phyloP scores from a whole-genome alignment of 2,113 vertebrate genomes.

The Brachyistius frenatus region DNA sequence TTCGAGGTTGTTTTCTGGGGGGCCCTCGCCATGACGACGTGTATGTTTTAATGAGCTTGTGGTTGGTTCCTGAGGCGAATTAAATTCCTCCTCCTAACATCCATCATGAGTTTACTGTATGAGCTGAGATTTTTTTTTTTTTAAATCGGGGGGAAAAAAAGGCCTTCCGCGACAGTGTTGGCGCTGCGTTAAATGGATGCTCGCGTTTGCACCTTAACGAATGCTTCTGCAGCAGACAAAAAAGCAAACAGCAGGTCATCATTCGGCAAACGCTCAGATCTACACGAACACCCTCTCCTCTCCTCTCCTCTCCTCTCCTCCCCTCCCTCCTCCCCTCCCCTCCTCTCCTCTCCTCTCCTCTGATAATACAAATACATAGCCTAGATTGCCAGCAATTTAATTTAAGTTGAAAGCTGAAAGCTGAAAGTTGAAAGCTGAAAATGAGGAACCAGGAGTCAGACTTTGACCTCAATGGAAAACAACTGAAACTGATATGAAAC shows the following conservation, averaged over 20 bases:
- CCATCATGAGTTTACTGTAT: slow-evolving; percentile 51
- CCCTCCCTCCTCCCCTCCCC: not conserved
- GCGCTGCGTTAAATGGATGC: slow-evolving; percentile 8
- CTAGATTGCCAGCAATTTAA: too few species aligned
- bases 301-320: slow-evolving; percentile 15
- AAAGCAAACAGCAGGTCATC: slow-evolving; percentile 64
- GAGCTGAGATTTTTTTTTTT: slow-evolving; percentile 13
- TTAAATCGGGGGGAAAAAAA: not conserved
- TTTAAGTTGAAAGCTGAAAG: slow-evolving; percentile 1
- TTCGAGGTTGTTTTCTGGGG: slow-evolving; percentile 30
- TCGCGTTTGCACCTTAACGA: slow-evolving; percentile 39
- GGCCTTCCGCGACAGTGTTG: not conserved
- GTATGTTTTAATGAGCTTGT: slow-evolving; percentile 74
- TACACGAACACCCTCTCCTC: slow-evolving; percentile 14
- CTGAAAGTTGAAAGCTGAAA: slow-evolving; percentile 1
- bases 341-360: not conserved
- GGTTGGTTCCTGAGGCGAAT: slow-evolving; percentile 62
- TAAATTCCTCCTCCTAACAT: slow-evolving; percentile 62
- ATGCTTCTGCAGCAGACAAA: slow-evolving; percentile 45
- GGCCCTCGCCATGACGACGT: slow-evolving; percentile 44
- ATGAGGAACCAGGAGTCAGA: not conserved
- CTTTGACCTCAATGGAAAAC: slow-evolving; percentile 40
- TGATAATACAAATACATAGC: not conserved
- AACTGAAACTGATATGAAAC: slow-evolving; percentile 15
- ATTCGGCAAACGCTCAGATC: slow-evolving; percentile 54